Base-by-base conservation (phyloP, 1,140 invertebrate species). In the Mesaphorura yosii region DNA sequence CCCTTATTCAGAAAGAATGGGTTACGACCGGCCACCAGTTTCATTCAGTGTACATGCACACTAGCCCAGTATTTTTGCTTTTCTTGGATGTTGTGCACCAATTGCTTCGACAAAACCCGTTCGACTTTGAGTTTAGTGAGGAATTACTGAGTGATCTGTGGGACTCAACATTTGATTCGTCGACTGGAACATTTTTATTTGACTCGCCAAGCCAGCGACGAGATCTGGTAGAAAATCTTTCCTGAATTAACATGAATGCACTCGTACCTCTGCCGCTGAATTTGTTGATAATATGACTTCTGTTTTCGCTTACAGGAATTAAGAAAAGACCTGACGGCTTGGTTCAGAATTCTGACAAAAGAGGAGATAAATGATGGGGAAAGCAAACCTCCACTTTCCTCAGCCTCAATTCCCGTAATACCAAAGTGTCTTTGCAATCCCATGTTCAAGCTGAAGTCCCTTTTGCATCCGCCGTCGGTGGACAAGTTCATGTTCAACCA, bases 1-100 rank as follows among this genome's bases (percentile, higher is more conserved):
- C 81, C 31, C 72, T 97, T 15, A 73, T 96, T 19, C 89, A 95
- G 70, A 91, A 92, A 69, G 91, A 96, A 66, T 97, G 91, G 90
- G 74, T 96, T 1, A 82, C 84, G 10, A 75, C 93, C 54, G 89
- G 56, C 4, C 57, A 63, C 56, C 61, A 53, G 27, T 70, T 69
- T 51, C 68, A 84, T 74, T 81, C 84, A 10, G 39, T 20, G 14
- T 59, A 59, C 42, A 47, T 63, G 51, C 60, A 63, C 23, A 42
- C 57, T 47, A 63, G 60, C 58, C 89, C 90, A 0, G 71, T 94
- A 38, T 90, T 94, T 67, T 75, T 94, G 22, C 66, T 96, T 39
- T 95, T 88, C 69, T 74, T 97, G 55, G 92, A 97, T 68, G 91
- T 88, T 70, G 82, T 88, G 42, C 93, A 88, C 86, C 92, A 96